These are phyloP conservation scores for Crossaster papposus DNA, from an alignment of 53 echinoderm and acorn worm species.

Conservation along the genomic window DNA sequence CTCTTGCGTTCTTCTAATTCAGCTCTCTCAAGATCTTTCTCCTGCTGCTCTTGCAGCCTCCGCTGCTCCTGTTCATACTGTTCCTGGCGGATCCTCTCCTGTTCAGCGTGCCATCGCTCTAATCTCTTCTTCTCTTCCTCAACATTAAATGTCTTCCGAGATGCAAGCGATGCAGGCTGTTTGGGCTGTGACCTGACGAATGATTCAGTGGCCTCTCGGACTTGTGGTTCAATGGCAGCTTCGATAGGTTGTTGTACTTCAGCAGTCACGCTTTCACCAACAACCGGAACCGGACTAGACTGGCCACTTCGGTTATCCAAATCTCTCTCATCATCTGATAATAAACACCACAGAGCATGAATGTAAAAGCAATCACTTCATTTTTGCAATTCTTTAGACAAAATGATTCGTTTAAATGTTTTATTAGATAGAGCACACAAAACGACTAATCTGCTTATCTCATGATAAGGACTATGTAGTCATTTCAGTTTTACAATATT, in stretches of 20 bases:
- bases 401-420: no score
- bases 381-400: no score
- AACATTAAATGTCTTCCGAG: conserved; percentile 73
- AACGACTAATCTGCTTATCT: neutral
- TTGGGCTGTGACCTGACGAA: neutral
- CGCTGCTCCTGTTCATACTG: conserved; percentile 89
- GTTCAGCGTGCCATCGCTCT: conserved; percentile 94
- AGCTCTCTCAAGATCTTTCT: conserved; percentile 71
- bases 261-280: neutral
- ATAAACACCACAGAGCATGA: neutral
- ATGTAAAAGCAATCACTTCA: neutral
- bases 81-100: conserved; percentile 82
- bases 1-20: conserved; percentile 64
- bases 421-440: neutral
- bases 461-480: neutral
- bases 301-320: conserved; percentile 28
- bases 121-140: conserved; percentile 89
- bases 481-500: neutral
- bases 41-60: conserved; percentile 76
- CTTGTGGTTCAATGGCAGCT: neutral
- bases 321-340: conserved; percentile 47
- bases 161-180: conserved; percentile 19
- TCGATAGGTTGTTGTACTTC: conserved; percentile 26
- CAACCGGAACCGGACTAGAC: conserved; percentile 18
- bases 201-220: conserved; percentile 5